These are phyloP conservation scores for Chironex yamaguchii DNA, from an alignment of 30 jellyfish, hydroid and myxozoan genomes.

Conservation along the genomic window DNA sequence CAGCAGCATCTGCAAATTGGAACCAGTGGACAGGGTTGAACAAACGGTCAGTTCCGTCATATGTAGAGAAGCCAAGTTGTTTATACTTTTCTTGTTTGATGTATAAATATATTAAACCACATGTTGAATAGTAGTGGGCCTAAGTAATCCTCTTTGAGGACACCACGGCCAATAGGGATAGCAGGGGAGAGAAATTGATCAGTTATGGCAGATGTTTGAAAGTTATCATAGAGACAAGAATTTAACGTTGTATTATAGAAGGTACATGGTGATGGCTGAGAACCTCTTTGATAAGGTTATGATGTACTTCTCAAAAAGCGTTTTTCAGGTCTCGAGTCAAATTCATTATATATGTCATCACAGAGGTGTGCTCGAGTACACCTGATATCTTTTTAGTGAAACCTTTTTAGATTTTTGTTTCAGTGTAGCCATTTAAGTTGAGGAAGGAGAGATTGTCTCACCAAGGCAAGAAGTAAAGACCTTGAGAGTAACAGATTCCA, in stretches of 20 bases:
- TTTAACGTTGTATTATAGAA: not conserved
- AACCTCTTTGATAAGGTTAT: slow-evolving; percentile 10
- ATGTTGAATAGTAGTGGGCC: slow-evolving; percentile 12
- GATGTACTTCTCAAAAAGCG: not conserved
- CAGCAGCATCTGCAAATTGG: slow-evolving; percentile 29
- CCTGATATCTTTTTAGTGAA: no score
- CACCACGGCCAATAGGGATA: not conserved
- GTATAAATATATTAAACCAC: slow-evolving; percentile 1
- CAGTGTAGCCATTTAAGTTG: no score
- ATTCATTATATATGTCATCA: no score
- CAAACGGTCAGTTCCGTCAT: slow-evolving; percentile 4
- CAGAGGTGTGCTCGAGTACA: no score
- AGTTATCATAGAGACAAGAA: slow-evolving; percentile 17
- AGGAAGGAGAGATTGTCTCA: not conserved
- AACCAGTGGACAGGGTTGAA: slow-evolving; percentile 9
- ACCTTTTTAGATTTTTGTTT: no score
- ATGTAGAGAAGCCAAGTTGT: slow-evolving; percentile 1
- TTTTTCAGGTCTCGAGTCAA: no score
- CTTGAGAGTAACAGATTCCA: not conserved
- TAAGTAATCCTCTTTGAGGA: no score
- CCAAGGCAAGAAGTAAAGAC: not conserved
- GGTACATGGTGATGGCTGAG: slow-evolving; percentile 20
- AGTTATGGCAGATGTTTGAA: slow-evolving; percentile 10
- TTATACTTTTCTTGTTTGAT: no score
- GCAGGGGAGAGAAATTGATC: slow-evolving; percentile 6